Conservation (phyloP, 2,888 invertebrate species). For the Tholera decimalis region DNA sequence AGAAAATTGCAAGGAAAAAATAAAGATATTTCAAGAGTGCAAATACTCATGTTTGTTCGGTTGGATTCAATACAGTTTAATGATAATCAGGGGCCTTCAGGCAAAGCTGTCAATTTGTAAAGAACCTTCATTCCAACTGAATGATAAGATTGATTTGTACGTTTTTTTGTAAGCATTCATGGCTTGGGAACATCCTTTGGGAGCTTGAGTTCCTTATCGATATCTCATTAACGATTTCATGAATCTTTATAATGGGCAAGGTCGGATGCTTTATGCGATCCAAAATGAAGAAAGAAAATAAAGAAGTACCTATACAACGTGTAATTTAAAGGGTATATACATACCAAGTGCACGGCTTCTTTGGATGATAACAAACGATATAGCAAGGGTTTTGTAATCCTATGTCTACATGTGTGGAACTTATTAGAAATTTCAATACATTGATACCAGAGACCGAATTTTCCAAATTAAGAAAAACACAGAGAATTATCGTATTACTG, state of each 20-base stretch:
- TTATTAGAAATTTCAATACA: too few relatives aligned
- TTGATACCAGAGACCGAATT: too few relatives aligned
- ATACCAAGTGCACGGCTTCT: too few relatives aligned
- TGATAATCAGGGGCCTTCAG: conserved; percentile 40
- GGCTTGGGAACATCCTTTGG: conserved; percentile 14
- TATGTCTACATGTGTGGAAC: too few relatives aligned
- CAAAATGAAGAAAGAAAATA: too few relatives aligned
- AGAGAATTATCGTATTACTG: too few relatives aligned
- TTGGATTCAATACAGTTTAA: conserved; percentile 33
- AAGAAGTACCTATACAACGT: too few relatives aligned
- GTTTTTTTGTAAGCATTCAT: conserved; percentile 21
- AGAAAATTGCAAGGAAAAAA: conserved; percentile 13
- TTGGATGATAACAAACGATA: too few relatives aligned
- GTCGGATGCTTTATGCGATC: background rate
- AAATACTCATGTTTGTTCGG: conserved; percentile 35
- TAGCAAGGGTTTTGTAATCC: too few relatives aligned
- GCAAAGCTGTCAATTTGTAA: conserved; percentile 21
- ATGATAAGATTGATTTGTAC: conserved; percentile 45
- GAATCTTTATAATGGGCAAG: background rate
- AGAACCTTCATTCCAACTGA: conserved; percentile 18
- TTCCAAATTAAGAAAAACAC: too few relatives aligned
- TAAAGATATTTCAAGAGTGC: conserved; percentile 16
- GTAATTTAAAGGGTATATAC: too few relatives aligned
- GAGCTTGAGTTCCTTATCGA: conserved; percentile 1
- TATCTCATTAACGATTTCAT: conserved; percentile 18